These are phyloP conservation scores for Phymanthus crucifer DNA, from an alignment of 92 coral and sea anemone species.

Conservation along the genomic window DNA sequence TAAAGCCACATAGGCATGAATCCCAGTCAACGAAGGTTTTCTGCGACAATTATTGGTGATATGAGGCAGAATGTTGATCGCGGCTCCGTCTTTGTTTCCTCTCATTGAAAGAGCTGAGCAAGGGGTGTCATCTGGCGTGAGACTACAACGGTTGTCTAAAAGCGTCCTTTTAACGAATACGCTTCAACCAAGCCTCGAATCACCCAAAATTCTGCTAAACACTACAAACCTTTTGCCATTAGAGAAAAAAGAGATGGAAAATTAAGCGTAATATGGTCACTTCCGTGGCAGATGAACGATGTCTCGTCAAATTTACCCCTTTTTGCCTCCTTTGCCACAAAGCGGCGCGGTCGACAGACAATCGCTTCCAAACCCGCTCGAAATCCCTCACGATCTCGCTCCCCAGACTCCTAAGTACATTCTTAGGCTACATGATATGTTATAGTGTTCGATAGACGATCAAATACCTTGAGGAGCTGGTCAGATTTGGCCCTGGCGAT, in stretches of 20 bases:
- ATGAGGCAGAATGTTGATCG: constrained; percentile 77
- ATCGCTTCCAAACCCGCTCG: constrained; percentile 53
- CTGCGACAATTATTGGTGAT: constrained; percentile 48
- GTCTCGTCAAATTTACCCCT: constrained; percentile 59
- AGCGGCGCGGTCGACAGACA: constrained; percentile 90
- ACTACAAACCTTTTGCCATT: not conserved
- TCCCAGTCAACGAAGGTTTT: not conserved
- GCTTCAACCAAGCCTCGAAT: constrained; percentile 12
- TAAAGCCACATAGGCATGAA: not conserved
- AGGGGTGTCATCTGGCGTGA: constrained; percentile 99
- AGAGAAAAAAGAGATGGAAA: constrained; percentile 1
- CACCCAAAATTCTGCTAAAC: constrained; percentile 19
- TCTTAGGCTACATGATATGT: constrained; percentile 8
- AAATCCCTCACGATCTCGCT: constrained; percentile 21
- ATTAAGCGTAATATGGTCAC: constrained; percentile 12
- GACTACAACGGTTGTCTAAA: constrained; percentile 71
- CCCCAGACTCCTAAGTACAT: constrained; percentile 11
- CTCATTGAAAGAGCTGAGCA: constrained; percentile 79
- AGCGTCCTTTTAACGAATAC: constrained; percentile 45
- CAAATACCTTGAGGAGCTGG: constrained; percentile 83
- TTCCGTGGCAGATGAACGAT: constrained; percentile 45
- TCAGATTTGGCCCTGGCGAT: constrained; percentile 92
- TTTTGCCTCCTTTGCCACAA: constrained; percentile 66
- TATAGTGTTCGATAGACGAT: constrained; percentile 12
- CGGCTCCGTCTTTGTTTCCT: constrained; percentile 89